These are phyloP conservation scores for Parauchenoglanis ngamensis DNA, from an alignment of 2,797 vertebrate species.

Conservation along the genomic window DNA sequence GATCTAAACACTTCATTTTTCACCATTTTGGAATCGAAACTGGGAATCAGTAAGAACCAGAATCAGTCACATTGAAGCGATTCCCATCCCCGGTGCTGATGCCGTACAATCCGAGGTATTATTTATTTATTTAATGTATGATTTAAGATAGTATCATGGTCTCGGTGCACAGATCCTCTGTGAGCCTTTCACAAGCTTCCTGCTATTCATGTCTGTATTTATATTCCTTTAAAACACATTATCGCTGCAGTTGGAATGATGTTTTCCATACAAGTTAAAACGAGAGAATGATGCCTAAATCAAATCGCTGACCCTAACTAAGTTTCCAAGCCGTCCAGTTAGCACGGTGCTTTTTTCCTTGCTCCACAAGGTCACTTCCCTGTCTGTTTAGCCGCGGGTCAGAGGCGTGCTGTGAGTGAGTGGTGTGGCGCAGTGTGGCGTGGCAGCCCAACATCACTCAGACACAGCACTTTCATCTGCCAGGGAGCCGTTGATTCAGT, in stretches of 20 bases:
- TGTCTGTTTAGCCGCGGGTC: background rate
- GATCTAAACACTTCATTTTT: too few species aligned
- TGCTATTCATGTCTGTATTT: background rate
- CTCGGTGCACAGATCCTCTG: background rate
- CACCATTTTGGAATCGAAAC: too few species aligned
- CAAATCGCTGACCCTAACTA: background rate
- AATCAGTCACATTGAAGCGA: too few species aligned
- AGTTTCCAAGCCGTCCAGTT: too few species aligned
- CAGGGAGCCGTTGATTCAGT: constrained; percentile 27
- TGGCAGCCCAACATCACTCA: background rate
- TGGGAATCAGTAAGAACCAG: too few species aligned
- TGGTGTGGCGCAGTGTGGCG: background rate
- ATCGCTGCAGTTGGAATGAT: background rate
- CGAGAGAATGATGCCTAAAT: background rate
- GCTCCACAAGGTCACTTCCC: background rate
- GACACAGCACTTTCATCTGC: background rate
- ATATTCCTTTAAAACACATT: background rate
- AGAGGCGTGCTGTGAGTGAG: background rate
- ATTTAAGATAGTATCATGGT: background rate
- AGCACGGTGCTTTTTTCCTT: background rate
- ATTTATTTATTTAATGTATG: background rate
- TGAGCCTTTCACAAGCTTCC: background rate
- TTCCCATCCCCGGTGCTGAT: too few species aligned
- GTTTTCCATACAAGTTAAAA: too few species aligned
- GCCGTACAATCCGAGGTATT: too few species aligned